A percentile compares a stretch with the other conserved stretches of the same genome.
Conservation (phyloP, 2,797 vertebrate genomes). For the Telmatherina bonti region DNA sequence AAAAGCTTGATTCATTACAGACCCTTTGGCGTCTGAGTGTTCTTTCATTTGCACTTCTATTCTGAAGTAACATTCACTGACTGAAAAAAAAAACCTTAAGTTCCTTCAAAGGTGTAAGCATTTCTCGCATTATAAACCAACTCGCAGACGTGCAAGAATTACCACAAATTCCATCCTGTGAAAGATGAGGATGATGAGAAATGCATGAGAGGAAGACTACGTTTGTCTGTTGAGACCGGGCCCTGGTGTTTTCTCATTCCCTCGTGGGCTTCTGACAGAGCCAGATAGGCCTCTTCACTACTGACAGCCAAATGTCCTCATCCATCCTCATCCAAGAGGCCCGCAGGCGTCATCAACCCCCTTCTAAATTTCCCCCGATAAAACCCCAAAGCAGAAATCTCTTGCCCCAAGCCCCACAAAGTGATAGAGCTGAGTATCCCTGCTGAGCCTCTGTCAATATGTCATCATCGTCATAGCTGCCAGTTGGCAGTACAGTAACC, state of each 20-base stretch:
- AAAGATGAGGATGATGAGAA: constrained; percentile 53
- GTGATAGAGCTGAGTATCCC: constrained; percentile 65
- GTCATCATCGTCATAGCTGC: constrained; percentile 77
- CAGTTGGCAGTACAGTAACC: constrained; percentile 71
- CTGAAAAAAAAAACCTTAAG: constrained; percentile 33
- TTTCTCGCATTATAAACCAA: constrained; percentile 23
- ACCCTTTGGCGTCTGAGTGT: constrained; percentile 31
- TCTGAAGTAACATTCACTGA: constrained; percentile 44
- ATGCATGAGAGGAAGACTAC: constrained; percentile 43
- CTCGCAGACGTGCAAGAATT: constrained; percentile 25
- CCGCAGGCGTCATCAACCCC: constrained; percentile 69
- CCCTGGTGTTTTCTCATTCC: constrained; percentile 57
- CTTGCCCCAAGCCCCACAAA: constrained; percentile 59
- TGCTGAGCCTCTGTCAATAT: constrained; percentile 77
- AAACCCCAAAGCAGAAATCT: constrained; percentile 69
- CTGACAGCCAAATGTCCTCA: constrained; percentile 83
- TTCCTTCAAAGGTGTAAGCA: constrained; percentile 26
- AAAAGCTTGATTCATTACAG: constrained; percentile 52
- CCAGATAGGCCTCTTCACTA: constrained; percentile 72
- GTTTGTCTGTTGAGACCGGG: constrained; percentile 61
- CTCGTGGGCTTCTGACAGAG: constrained; percentile 66
- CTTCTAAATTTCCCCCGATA: constrained; percentile 71
- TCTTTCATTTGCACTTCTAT: constrained; percentile 24
- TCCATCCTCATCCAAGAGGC: constrained; percentile 80
- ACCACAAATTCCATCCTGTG: constrained; percentile 32